A percentile compares a stretch with the other conserved stretches of the same genome.
These are phyloP conservation scores for Adelphocoris suturalis DNA, from an alignment of 2,888 invertebrate species.

Conservation along the genomic window DNA sequence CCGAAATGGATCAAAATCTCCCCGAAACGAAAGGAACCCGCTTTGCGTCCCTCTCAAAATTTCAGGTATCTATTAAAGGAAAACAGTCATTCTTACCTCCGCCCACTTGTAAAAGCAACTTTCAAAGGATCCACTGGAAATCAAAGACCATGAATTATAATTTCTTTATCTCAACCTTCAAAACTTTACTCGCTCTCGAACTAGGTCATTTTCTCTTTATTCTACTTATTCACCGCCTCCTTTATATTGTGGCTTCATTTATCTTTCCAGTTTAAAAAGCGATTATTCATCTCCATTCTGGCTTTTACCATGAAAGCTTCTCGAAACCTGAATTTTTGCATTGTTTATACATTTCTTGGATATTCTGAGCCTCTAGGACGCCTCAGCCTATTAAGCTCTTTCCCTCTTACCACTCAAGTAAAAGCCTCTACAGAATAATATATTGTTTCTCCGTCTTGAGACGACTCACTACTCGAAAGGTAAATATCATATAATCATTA, in stretches of 20 bases:
- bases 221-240: constrained; percentile 16
- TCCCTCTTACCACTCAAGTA: background rate
- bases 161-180: constrained; percentile 4
- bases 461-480: no score
- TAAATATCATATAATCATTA: no score
- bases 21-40: background rate
- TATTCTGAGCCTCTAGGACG: background rate
- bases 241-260: constrained; percentile 32
- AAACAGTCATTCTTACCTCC: background rate
- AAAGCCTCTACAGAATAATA: background rate
- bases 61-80: background rate
- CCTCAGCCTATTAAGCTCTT: background rate
- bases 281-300: constrained; percentile 23
- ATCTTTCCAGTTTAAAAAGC: constrained; percentile 10
- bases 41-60: background rate
- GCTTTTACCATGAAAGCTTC: constrained; percentile 3
- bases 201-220: constrained; percentile 37
- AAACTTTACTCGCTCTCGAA: constrained; percentile 28
- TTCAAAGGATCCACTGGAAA: background rate
- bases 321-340: background rate
- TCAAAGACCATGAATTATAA: constrained; percentile 15
- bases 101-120: background rate
- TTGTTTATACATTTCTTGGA: background rate
- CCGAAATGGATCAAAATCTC: background rate
- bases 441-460: no score